Evolutionary conservation across 2,113 vertebrate species (phyloP).

Genomic region (Arothron firmamentum): DNA sequence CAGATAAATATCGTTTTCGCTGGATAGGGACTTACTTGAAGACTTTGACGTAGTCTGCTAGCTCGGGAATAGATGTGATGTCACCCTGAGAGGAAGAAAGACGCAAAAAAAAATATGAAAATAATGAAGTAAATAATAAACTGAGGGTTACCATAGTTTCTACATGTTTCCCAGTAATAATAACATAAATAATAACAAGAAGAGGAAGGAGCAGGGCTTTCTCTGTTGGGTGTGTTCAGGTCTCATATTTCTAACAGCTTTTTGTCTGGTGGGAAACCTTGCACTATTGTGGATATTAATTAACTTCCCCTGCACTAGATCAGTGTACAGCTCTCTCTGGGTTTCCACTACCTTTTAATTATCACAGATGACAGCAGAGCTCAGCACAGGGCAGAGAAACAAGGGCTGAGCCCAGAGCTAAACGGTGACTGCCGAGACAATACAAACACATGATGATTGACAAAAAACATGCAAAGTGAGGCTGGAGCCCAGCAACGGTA

Average conservation of each 20-base stretch:
- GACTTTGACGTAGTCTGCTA: constrained; percentile 96
- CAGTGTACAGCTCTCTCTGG: neutral
- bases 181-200: constrained; percentile 14
- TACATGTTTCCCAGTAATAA: constrained; percentile 14
- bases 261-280: constrained; percentile 17
- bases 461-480: neutral
- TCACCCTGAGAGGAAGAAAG: constrained; percentile 82
- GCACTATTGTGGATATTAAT: constrained; percentile 5
- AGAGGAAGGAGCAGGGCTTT: neutral
- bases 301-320: constrained; percentile 1
- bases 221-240: neutral
- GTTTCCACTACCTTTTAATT: constrained; percentile 4
- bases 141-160: constrained; percentile 25
- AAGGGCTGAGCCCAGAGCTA: neutral
- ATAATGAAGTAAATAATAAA: constrained; percentile 9
- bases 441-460: neutral
- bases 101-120: neutral
- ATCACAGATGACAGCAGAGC: constrained; percentile 15
- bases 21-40: constrained; percentile 90
- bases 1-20: neutral
- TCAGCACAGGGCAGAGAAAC: constrained; percentile 1
- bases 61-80: constrained; percentile 98
- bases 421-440: constrained; percentile 1
- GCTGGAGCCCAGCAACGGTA: constrained; percentile 47
- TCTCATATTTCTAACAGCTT: constrained; percentile 4